These are phyloP conservation scores for Drosophila aff. DNA, from an alignment of 1,140 invertebrate genomes.

Conservation along the genomic window DNA sequence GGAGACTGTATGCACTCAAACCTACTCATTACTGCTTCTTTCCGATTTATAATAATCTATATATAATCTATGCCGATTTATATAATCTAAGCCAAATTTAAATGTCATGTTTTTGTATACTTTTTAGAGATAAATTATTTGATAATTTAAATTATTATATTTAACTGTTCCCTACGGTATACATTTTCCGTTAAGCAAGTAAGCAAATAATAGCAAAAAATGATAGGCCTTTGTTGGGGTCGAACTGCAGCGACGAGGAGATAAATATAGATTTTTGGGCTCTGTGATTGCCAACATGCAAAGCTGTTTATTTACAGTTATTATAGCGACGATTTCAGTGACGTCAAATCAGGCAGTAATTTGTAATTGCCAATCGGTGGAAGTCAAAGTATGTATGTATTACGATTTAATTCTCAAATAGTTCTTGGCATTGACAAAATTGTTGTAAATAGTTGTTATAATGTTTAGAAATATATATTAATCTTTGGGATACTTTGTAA, in stretches of 20 bases:
- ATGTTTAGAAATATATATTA: no score
- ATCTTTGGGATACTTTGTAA: no score
- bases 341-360: constrained; percentile 17
- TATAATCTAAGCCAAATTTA: no score
- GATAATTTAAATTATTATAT: not conserved
- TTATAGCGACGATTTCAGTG: constrained; percentile 31
- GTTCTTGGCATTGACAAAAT: no score
- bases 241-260: constrained; percentile 26
- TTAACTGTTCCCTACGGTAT: not conserved
- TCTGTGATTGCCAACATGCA: constrained; percentile 52
- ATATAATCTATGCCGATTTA: no score
- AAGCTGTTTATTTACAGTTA: constrained; percentile 53
- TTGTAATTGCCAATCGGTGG: not conserved
- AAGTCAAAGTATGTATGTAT: not conserved
- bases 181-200: no score
- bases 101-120: not conserved
- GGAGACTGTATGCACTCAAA: not conserved
- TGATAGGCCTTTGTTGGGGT: constrained; percentile 24
- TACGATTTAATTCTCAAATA: not conserved
- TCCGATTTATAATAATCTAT: not conserved
- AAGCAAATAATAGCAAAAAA: not conserved
- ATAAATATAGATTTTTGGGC: constrained; percentile 69
- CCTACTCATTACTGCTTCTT: constrained; percentile 12
- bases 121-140: not conserved
- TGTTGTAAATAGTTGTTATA: no score